Base-by-base conservation (phyloP, 2,797 vertebrate species). In the Ptychobarbus kaznakovi region DNA sequence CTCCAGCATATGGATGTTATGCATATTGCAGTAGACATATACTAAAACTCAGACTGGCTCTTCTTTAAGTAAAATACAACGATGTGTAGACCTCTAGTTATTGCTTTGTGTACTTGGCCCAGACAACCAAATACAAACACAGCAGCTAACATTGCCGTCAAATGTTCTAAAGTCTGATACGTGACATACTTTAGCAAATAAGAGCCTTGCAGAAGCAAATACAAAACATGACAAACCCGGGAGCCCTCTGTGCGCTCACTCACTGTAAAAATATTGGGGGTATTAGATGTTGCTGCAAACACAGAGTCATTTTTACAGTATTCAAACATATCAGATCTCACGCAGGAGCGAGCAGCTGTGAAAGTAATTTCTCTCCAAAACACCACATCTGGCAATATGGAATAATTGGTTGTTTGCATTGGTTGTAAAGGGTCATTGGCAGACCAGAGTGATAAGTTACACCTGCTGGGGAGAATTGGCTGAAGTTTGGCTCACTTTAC, bases 11-110 rank as follows among this genome's bases (percentile, higher is more conserved):
- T 58, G n/a, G 63, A 20, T 46, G 68, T 38, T 69, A 69, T 77
- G 16, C 73, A 77, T 84, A 32, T 68, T 84, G 82, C 72, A 83
- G 58, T 51, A 83, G 72, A 75, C 82, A 32, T 42, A 76, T 42
- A 22, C 32, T 68, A 53, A 66, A 42, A 40, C 10, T 56, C 44
- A 3, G 56, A 38, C 6, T 77, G 63, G n/a, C 63, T 84, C 22
- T 51, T 44, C 32, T 83, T 76, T 53, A 42, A 42, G 61, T 84
- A 28, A 84, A 70, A 77, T 40, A 40, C 46, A 53, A 7, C 7
- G 1, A 16, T 66, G 32, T 74, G 58, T 20, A 35, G 28, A 51
- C 18, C 82, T 46, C 40, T 66, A 83, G 70, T 68, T 83, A 75
- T 66, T 74, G 56, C 56, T 74, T 82, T 82, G 56, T 82, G 56